Conservation (phyloP, 2,888 invertebrate species). For the Hedya salicella region DNA sequence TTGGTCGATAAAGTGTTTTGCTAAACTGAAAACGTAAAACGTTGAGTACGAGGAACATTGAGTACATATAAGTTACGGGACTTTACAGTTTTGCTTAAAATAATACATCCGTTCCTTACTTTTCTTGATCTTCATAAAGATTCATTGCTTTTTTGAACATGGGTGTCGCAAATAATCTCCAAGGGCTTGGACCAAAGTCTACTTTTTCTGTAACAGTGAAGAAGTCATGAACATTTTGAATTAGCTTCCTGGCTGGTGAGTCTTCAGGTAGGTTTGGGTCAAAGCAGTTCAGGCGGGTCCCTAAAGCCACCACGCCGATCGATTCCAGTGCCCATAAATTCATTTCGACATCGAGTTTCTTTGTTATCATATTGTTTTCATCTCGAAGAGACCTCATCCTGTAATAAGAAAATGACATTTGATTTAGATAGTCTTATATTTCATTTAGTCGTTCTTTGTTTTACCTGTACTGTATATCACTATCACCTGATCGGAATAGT, state of each 20-base stretch:
- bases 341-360: constrained; percentile 74
- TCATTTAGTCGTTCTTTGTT: too few relatives aligned
- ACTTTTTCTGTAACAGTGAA: constrained; percentile 18
- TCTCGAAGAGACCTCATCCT: constrained; percentile 67
- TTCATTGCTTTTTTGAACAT: constrained; percentile 35
- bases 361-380: constrained; percentile 74
- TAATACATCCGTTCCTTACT: constrained; percentile 1
- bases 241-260: constrained; percentile 33
- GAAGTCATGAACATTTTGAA: constrained; percentile 33
- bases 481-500: too few relatives aligned
- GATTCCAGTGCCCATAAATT: constrained; percentile 84
- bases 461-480: too few relatives aligned
- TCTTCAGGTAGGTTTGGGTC: constrained; percentile 40
- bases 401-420: not conserved
- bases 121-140: constrained; percentile 40
- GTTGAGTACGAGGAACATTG: too few relatives aligned
- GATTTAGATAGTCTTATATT: not conserved
- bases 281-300: constrained; percentile 47
- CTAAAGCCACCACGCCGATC: constrained; percentile 50
- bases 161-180: constrained; percentile 60
- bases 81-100: too few relatives aligned
- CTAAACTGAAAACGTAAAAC: constrained; percentile 48
- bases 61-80: too few relatives aligned
- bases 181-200: constrained; percentile 77
- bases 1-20: constrained; percentile 56